Conservation (phyloP, 2,113 vertebrate species). For the Xenopus laevis region DNA sequence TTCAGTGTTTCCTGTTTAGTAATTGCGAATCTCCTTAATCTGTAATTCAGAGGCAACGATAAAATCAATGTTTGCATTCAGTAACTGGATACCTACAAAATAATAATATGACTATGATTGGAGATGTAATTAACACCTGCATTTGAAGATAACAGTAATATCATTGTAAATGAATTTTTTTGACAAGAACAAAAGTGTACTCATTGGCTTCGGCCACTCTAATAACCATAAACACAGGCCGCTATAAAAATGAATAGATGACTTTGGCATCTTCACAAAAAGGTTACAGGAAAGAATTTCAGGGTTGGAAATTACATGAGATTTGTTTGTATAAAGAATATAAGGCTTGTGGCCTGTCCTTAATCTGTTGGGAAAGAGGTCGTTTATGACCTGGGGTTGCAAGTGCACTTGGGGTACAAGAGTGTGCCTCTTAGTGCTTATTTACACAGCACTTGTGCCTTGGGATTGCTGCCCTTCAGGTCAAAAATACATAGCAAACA, state of each 20-base stretch:
- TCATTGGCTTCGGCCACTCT: not conserved
- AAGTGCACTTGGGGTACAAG: no score
- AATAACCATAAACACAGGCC: not conserved
- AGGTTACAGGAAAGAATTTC: not conserved
- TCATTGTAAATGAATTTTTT: conserved; percentile 16
- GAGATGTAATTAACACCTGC: conserved; percentile 37
- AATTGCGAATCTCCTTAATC: conserved; percentile 29
- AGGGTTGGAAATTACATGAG: not conserved
- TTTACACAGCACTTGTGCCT: no score
- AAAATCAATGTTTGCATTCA: conserved; percentile 40
- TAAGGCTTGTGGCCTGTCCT: no score
- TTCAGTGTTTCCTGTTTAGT: conserved; percentile 27
- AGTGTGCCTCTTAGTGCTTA: no score
- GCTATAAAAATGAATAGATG: not conserved
- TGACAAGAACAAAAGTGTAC: conserved; percentile 13
- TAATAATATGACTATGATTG: conserved; percentile 21
- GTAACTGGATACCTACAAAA: conserved; percentile 28
- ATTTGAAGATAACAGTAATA: conserved; percentile 9
- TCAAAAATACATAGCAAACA: no score
- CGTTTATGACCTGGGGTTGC: no score
- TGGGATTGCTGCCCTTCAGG: no score
- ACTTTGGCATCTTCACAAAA: not conserved
- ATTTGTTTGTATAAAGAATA: not conserved
- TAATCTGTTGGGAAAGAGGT: no score
- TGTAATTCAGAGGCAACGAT: conserved; percentile 37